Evolutionary conservation across 2,113 vertebrate species (phyloP).

Genomic region (Dasyornis broadbenti): DNA sequence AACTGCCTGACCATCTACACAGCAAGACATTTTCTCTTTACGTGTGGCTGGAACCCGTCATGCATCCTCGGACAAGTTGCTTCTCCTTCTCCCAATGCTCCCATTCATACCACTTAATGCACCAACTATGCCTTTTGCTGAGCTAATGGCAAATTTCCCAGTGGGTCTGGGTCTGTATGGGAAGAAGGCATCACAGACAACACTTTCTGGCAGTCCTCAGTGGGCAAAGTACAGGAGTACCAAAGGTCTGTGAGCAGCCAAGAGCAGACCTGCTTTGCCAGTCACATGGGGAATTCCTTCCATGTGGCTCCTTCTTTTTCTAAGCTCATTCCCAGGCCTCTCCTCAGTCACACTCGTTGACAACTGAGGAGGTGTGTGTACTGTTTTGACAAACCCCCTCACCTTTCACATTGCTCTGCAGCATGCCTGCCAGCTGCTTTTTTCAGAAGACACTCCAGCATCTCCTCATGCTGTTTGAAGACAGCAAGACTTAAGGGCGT

Average conservation of each 20-base stretch:
- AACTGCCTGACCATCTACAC: background rate
- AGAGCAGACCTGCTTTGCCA: background rate
- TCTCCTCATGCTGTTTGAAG: slow-evolving; percentile 68
- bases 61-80: background rate
- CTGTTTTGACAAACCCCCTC: background rate
- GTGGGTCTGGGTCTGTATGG: background rate
- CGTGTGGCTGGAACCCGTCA: background rate
- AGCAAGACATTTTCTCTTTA: background rate
- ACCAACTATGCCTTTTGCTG: too few relatives aligned
- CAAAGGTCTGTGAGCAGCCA: background rate
- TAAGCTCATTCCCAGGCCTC: background rate
- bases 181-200: background rate
- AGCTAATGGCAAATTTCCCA: background rate
- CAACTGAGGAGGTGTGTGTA: background rate
- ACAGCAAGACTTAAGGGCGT: slow-evolving; percentile 77
- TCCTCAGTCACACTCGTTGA: background rate
- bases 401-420: slow-evolving; percentile 62
- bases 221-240: background rate
- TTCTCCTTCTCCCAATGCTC: background rate
- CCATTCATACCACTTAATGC: background rate
- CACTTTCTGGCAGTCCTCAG: background rate
- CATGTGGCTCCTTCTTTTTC: background rate
- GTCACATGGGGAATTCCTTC: background rate
- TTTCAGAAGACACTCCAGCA: slow-evolving; percentile 77
- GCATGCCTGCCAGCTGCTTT: slow-evolving; percentile 67